phyloP scores from a whole-genome alignment of 2,797 vertebrate genomes.

The Typhlichthys subterraneus region DNA sequence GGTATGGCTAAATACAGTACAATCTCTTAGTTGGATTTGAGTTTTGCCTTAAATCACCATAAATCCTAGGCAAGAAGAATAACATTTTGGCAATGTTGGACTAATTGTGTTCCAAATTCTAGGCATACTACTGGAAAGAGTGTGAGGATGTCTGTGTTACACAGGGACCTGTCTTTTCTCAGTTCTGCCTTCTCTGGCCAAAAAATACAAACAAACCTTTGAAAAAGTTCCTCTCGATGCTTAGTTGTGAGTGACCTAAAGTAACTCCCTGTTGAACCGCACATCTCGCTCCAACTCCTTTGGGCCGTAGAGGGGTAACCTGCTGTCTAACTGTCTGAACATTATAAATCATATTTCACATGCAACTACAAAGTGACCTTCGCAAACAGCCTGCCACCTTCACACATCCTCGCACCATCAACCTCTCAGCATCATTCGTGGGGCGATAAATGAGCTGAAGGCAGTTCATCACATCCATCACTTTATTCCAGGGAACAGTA shows the following conservation, averaged over 20 bases:
- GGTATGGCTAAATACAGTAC: no score
- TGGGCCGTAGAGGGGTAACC: not conserved
- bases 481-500: conserved; percentile 26
- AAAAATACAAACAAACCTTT: no score
- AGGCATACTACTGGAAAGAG: no score
- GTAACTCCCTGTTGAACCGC: not conserved
- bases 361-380: conserved; percentile 54
- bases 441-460: conserved; percentile 34
- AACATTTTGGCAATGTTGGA: no score
- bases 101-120: no score
- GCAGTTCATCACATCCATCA: conserved; percentile 55
- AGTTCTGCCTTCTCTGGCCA: no score
- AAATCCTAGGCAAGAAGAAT: no score
- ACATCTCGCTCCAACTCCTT: conserved; percentile 28
- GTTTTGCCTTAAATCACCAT: no score
- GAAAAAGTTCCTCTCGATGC: conserved; percentile 10
- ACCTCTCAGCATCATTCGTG: conserved; percentile 10
- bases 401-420: conserved; percentile 45
- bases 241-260: conserved; percentile 4
- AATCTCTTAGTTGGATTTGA: no score
- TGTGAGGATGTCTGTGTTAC: no score
- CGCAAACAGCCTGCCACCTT: conserved; percentile 47
- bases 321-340: conserved; percentile 34
- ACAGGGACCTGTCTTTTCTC: no score
- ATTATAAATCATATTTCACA: conserved; percentile 51